These are phyloP conservation scores for Nibea coibor DNA, from an alignment of 2,113 vertebrate species.

Conservation along the genomic window DNA sequence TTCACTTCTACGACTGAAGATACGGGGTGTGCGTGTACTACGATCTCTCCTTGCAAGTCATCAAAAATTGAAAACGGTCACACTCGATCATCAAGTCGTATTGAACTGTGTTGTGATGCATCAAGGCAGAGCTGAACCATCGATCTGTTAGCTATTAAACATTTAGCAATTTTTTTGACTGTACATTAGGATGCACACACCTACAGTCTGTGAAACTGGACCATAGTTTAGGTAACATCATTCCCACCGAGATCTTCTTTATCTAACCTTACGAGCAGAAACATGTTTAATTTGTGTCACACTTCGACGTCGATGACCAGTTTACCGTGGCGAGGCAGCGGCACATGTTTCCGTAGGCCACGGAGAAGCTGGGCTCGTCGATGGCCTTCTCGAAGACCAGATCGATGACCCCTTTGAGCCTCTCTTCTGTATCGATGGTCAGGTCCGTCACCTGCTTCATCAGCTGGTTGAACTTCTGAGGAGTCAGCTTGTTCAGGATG, in stretches of 20 bases:
- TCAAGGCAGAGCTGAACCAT: not conserved
- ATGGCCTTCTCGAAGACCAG: slow-evolving; percentile 99
- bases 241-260: not conserved
- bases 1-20: not conserved
- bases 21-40: not conserved
- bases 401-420: slow-evolving; percentile 98
- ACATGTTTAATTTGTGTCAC: not conserved
- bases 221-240: not conserved
- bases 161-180: too few species aligned
- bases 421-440: slow-evolving; percentile 96
- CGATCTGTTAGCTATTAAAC: not conserved
- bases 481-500: slow-evolving; percentile 98
- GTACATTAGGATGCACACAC: not conserved
- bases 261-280: not conserved
- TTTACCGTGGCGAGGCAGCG: slow-evolving; percentile 94
- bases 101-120: not conserved
- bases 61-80: not conserved
- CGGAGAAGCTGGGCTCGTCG: slow-evolving; percentile 96
- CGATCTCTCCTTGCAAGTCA: not conserved
- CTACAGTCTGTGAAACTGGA: not conserved
- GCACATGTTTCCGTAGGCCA: slow-evolving; percentile 99
- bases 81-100: not conserved
- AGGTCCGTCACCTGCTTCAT: slow-evolving; percentile 98
- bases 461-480: slow-evolving; percentile 98
- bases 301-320: not conserved